Conservation (phyloP, 92 coral and sea anemone genomes). For the Anthopleura xanthogrammica region DNA sequence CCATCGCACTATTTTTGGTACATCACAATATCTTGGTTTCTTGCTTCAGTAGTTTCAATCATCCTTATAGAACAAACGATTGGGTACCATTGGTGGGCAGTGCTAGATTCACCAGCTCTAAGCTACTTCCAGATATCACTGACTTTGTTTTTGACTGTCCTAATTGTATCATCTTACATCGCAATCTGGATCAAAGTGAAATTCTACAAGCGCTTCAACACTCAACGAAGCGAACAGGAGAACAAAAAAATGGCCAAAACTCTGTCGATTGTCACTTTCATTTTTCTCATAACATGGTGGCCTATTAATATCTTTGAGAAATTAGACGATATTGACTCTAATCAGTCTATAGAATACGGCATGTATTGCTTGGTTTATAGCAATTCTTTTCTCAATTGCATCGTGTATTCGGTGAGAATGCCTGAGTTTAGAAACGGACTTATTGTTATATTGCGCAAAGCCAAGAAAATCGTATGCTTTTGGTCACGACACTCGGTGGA, state of each 20-base stretch:
- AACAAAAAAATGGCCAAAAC: conserved; percentile 3
- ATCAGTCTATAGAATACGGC: not conserved
- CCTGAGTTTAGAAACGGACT: not conserved
- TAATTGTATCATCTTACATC: not conserved
- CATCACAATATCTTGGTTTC: not conserved
- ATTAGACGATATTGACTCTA: not conserved
- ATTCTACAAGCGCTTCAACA: conserved; percentile 3
- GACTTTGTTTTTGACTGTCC: not conserved
- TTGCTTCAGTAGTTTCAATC: not conserved
- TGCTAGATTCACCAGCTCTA: not conserved
- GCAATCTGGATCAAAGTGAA: conserved; percentile 8
- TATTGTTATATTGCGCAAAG: not conserved
- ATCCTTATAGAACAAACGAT: not conserved
- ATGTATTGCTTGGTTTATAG: not conserved
- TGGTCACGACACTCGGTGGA: not conserved
- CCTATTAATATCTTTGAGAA: not conserved
- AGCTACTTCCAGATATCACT: not conserved
- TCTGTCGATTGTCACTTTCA: not conserved
- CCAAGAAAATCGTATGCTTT: not conserved
- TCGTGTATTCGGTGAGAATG: not conserved
- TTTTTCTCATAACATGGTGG: conserved; percentile 4
- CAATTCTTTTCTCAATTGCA: not conserved
- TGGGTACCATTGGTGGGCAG: not conserved
- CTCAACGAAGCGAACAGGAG: not conserved
- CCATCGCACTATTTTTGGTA: not conserved